Evolutionary conservation across 2,888 invertebrate genomes (phyloP).

Genomic region (Plebejus argus): DNA sequence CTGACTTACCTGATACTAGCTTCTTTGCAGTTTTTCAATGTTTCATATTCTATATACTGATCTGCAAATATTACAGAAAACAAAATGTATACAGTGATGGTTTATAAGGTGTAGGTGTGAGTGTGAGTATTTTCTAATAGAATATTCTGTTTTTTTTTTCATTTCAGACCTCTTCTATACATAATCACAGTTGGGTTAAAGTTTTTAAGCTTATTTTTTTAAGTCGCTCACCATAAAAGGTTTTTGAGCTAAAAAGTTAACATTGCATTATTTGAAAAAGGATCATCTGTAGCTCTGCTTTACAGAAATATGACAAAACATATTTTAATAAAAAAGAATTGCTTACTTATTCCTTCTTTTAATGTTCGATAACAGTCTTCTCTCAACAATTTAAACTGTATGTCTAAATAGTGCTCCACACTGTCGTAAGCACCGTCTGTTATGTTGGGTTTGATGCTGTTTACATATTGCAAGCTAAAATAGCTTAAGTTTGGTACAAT

Average conservation of each 20-base stretch:
- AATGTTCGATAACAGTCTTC: slow-evolving; percentile 91
- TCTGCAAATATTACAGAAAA: slow-evolving; percentile 12
- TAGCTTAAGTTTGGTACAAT: slow-evolving; percentile 54
- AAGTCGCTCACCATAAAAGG: not conserved
- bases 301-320: too few species aligned
- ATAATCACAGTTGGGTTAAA: not conserved
- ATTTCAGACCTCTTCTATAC: too few species aligned
- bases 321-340: slow-evolving; percentile 41
- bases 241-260: not conserved
- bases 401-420: slow-evolving; percentile 87
- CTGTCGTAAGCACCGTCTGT: slow-evolving; percentile 82
- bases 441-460: slow-evolving; percentile 75
- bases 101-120: too few species aligned
- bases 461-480: slow-evolving; percentile 66
- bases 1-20: slow-evolving; percentile 14
- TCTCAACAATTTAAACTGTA: slow-evolving; percentile 88
- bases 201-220: not conserved
- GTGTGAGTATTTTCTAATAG: too few species aligned
- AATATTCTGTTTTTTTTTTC: too few species aligned
- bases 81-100: not conserved
- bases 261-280: too few species aligned
- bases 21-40: slow-evolving; percentile 4
- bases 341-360: slow-evolving; percentile 83
- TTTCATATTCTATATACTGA: not conserved
- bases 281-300: too few species aligned